phyloP scores from a whole-genome alignment of 2,113 vertebrate genomes.

The Chloropsis cyanopogon region DNA sequence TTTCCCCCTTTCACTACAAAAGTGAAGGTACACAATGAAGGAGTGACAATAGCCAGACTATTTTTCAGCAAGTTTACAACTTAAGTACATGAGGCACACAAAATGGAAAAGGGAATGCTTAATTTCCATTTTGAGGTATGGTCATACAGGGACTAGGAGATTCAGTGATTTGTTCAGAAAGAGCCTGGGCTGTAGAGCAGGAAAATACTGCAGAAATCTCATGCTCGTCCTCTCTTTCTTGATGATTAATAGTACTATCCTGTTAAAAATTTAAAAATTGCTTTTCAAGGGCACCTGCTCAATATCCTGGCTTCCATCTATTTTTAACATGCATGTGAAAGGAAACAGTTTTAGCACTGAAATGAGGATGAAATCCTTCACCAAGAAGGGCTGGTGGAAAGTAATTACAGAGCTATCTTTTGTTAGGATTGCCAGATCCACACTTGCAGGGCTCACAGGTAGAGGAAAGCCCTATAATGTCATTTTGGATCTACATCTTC shows the following conservation, averaged over 20 bases:
- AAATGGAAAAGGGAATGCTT: not conserved
- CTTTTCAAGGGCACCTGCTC: not conserved
- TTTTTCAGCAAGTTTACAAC: not conserved
- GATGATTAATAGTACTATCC: not conserved
- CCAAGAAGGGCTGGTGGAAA: not conserved
- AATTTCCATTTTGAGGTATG: not conserved
- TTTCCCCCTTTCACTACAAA: not conserved
- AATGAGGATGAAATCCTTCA: not conserved
- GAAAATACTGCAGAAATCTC: not conserved
- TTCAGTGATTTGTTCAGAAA: not conserved
- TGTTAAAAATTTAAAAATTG: not conserved
- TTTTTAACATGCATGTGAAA: not conserved
- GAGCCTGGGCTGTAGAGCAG: not conserved
- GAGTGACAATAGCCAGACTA: not conserved
- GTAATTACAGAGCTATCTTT: not conserved
- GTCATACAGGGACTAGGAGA: not conserved
- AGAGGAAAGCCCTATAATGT: not conserved
- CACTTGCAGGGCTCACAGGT: not conserved
- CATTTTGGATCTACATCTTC: not conserved
- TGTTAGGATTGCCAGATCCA: not conserved
- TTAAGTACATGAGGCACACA: not conserved
- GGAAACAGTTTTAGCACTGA: not conserved
- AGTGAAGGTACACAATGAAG: not conserved
- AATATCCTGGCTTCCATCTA: not conserved
- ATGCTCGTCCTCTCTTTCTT: not conserved